Base-by-base conservation (phyloP, 30 jellyfish, hydroid and myxozoan genomes). In the Hydra vulgaris region DNA sequence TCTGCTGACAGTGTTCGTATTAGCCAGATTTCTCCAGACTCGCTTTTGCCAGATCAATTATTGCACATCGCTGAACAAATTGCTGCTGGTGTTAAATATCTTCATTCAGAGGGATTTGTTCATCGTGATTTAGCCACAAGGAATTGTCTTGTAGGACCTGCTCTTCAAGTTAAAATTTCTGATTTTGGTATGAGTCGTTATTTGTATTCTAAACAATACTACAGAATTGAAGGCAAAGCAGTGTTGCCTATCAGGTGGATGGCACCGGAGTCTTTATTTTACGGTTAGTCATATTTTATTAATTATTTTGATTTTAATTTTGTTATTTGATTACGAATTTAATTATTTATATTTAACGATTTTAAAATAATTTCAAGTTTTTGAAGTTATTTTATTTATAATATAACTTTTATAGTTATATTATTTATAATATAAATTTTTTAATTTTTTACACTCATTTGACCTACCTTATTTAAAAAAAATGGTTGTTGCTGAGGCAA, bases 41-140 rank as follows among this genome's bases (percentile, higher is more conserved):
- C 76, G 22, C 71, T 89, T 5, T 40, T 55, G 20, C 61, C 72
- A n/a, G 97, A 89, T 53, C 72, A 84, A 7, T 86, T 89, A 76
- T 68, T 85, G 26, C 86, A 89, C 66, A 81, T 89, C 25, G 83
- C 89, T 66, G 74, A 72, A 80, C 97, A 89, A 79, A 74, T 89
- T 25, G 87, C 97, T 0, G 86, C 95, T 0, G 97, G 97, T 17
- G 85, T 89, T 94, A 82, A 85, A 5, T 89, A 89, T 27, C 77
- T 89, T 18, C 79, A 92, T 18, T 77, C 95, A 1, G 94, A 89
- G 52, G 95, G 94, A 21, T 81, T 89, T 68, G 79, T 89, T 17
- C 97, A 89, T 79, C 95, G 97, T 20, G 97, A 89, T 70, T 84
- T 89, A 53, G 97, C 97, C 27, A 85, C 97, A 21, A 89, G 97